Conservation (phyloP, 1,140 invertebrate genomes). For the Leucophenga varia region DNA sequence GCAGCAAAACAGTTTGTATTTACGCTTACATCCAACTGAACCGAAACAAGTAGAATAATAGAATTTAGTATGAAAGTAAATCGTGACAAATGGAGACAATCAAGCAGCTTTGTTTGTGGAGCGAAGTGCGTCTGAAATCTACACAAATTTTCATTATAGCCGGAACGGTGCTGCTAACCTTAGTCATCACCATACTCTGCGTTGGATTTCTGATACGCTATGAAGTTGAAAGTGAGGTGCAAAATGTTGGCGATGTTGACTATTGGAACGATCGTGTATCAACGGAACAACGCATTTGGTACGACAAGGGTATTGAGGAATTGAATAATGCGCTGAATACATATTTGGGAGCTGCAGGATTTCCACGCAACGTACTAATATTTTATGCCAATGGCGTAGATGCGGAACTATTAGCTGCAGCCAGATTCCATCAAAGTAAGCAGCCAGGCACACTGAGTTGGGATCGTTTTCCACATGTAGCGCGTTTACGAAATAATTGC, state of each 20-base stretch:
- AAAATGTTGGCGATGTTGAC: conserved; percentile 31
- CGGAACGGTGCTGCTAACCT: conserved; percentile 24
- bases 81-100: conserved; percentile 10
- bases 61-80: too few relatives aligned
- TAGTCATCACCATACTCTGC: conserved; percentile 27
- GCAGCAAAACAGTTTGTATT: too few relatives aligned
- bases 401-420: conserved; percentile 16
- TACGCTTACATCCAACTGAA: too few relatives aligned
- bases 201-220: conserved; percentile 40
- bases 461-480: conserved; percentile 32
- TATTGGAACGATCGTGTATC: conserved; percentile 42
- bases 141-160: conserved; percentile 38
- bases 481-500: conserved; percentile 30
- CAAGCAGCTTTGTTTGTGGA: conserved; percentile 13
- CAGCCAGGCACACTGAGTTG: conserved; percentile 10
- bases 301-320: conserved; percentile 37
- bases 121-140: conserved; percentile 26
- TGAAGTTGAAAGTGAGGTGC: conserved; percentile 41
- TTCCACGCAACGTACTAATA: conserved; percentile 21
- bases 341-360: neutral
- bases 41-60: too few relatives aligned
- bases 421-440: conserved; percentile 8
- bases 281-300: conserved; percentile 32
- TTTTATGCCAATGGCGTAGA: conserved; percentile 31
- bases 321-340: conserved; percentile 19